These are phyloP conservation scores for Empidonax alnorum DNA, from an alignment of 2,113 vertebrate species.

Conservation along the genomic window DNA sequence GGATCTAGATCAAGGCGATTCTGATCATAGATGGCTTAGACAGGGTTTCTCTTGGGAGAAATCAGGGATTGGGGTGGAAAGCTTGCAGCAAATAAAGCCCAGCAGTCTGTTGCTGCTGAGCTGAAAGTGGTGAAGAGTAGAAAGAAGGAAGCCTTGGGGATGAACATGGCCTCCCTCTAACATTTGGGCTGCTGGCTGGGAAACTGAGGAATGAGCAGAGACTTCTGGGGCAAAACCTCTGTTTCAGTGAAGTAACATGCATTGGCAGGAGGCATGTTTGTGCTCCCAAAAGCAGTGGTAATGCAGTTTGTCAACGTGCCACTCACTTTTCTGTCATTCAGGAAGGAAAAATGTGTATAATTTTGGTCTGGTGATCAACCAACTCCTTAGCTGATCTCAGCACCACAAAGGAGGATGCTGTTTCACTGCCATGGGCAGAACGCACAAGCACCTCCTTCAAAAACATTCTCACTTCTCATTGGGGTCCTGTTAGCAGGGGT, in stretches of 20 bases:
- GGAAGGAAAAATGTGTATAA: not conserved
- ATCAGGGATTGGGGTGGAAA: not conserved
- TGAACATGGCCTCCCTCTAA: not conserved
- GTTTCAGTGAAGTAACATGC: not conserved
- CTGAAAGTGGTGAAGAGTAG: not conserved
- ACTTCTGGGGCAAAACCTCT: not conserved
- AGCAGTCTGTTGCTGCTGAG: not conserved
- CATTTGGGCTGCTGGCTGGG: not conserved
- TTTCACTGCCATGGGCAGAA: not conserved
- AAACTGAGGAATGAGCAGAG: not conserved
- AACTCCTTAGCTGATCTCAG: not conserved
- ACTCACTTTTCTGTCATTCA: not conserved
- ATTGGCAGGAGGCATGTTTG: not conserved
- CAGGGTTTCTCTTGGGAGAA: not conserved
- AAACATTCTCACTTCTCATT: not conserved
- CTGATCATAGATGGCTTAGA: not conserved
- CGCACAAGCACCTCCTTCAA: not conserved
- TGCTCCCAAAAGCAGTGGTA: not conserved
- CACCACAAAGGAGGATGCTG: not conserved
- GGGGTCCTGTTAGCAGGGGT: not conserved
- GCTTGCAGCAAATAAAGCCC: not conserved
- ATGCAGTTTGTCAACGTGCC: fast-evolving
- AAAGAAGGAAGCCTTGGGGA: not conserved
- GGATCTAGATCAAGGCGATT: not conserved
- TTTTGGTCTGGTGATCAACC: not conserved